A percentile compares a stretch with the other conserved stretches of the same genome.
Conservation (phyloP, 2,113 vertebrate species). For the Melanocharis versteri region DNA sequence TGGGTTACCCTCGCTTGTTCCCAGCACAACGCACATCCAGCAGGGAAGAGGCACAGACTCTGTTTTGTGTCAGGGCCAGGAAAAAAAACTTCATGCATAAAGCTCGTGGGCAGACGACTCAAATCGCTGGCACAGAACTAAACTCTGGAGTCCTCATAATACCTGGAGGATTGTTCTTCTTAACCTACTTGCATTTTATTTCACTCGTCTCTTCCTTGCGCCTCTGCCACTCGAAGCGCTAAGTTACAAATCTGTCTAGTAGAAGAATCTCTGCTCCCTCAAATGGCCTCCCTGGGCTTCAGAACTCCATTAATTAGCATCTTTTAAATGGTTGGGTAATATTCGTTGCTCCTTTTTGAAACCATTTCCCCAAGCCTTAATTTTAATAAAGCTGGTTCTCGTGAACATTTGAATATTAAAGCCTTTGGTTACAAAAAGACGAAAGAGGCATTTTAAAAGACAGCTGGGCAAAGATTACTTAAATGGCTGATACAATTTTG, state of each 20-base stretch:
- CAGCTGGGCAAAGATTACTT: constrained; percentile 51
- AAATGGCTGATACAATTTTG: constrained; percentile 19
- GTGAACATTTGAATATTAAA: constrained; percentile 78
- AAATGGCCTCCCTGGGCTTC: constrained; percentile 72
- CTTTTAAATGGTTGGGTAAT: constrained; percentile 78
- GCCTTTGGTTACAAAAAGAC: constrained; percentile 70
- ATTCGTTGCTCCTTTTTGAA: constrained; percentile 67
- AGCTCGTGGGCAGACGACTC: background rate
- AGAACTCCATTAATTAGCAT: constrained; percentile 81
- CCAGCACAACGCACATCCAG: background rate
- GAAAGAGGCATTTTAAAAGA: constrained; percentile 70
- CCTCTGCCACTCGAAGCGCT: constrained; percentile 1
- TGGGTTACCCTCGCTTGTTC: background rate
- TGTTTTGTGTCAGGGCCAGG: background rate
- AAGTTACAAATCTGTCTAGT: constrained; percentile 50
- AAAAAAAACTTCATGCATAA: background rate
- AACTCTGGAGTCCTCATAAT: background rate
- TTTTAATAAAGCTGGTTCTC: constrained; percentile 79
- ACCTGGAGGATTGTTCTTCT: constrained; percentile 53
- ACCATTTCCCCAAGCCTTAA: constrained; percentile 75
- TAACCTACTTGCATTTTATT: constrained; percentile 69
- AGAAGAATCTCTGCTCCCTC: constrained; percentile 50
- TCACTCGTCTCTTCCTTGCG: background rate
- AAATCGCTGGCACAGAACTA: background rate
- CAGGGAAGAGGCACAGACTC: background rate